Evolutionary conservation across 64 coral and sea anemone species (phyloP).

Genomic region (Orbicella faveolata): DNA sequence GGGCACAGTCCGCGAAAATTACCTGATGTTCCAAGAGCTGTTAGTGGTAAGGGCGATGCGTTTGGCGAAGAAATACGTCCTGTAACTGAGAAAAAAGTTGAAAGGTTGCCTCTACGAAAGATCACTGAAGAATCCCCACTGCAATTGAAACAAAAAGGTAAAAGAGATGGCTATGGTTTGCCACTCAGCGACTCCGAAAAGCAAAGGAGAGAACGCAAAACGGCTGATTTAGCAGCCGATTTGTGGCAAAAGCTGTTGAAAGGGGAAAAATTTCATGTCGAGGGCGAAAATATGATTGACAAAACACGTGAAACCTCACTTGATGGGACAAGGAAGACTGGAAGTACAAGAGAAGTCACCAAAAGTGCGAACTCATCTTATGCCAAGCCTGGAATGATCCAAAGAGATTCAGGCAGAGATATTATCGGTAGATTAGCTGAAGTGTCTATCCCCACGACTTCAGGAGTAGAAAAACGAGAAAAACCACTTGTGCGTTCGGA

Average conservation of each 20-base stretch:
- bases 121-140: not conserved
- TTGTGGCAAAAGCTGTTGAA: conserved; percentile 11
- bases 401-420: not conserved
- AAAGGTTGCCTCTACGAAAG: not conserved
- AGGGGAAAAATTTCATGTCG: conserved; percentile 34
- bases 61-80: not conserved
- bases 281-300: not conserved
- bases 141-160: not conserved
- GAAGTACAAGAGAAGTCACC: not conserved
- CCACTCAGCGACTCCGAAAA: conserved; percentile 18
- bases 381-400: not conserved
- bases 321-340: not conserved
- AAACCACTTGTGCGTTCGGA: not conserved
- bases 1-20: not conserved
- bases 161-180: not conserved
- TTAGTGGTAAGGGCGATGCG: not conserved
- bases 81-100: not conserved
- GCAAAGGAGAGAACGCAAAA: not conserved
- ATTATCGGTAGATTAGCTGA: not conserved
- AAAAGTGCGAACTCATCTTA: not conserved
- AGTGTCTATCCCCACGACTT: not conserved
- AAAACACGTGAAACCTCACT: not conserved
- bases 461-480: not conserved
- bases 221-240: conserved; percentile 25
- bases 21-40: not conserved